Conservation (phyloP, 2,888 invertebrate species). For the Conus canariensis region DNA sequence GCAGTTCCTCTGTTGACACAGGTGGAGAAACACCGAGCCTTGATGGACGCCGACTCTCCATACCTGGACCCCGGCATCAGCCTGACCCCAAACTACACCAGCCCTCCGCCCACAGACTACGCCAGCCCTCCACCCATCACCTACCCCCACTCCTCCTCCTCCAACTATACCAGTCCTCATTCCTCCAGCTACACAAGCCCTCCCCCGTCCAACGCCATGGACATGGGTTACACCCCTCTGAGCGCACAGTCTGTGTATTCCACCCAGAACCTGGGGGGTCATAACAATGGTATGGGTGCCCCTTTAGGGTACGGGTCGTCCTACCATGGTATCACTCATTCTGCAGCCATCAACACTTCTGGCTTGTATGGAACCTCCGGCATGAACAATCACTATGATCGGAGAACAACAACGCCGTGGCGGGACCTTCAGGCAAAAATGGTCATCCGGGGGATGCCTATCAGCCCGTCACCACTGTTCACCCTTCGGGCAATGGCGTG, state of each 20-base stretch:
- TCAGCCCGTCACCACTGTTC: background rate
- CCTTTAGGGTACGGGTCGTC: background rate
- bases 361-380: background rate
- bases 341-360: background rate
- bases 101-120: background rate
- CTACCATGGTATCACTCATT: background rate
- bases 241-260: background rate
- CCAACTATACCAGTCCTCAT: background rate
- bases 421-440: background rate
- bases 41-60: background rate
- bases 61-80: background rate
- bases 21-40: background rate
- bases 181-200: background rate
- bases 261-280: background rate
- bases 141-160: background rate
- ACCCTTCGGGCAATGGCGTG: background rate
- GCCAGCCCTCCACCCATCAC: conserved; percentile 3
- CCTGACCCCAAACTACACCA: background rate
- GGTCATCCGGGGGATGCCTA: background rate
- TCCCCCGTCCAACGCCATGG: background rate
- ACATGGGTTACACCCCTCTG: conserved; percentile 10
- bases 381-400: background rate
- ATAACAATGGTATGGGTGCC: background rate
- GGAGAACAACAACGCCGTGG: background rate
- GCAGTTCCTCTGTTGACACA: background rate